Percentiles rank a stretch among this genome's conserved stretches.
These are phyloP conservation scores for Achroia grisella DNA, from an alignment of 1,140 invertebrate genomes.

Conservation along the genomic window DNA sequence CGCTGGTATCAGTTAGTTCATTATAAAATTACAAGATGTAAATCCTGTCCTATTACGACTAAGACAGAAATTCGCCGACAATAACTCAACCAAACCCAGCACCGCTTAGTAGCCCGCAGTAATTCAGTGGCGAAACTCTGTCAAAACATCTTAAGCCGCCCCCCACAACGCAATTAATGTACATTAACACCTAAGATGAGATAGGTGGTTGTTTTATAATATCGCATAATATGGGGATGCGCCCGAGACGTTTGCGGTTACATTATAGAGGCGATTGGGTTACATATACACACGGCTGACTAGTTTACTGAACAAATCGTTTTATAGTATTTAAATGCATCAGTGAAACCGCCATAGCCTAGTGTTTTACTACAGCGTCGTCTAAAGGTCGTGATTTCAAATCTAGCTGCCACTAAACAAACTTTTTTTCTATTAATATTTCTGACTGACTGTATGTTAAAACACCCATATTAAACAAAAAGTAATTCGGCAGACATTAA, in stretches of 20 bases:
- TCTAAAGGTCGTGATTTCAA: too few species aligned
- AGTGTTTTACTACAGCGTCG: too few species aligned
- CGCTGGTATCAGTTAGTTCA: too few species aligned
- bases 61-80: not conserved
- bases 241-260: conserved; percentile 33
- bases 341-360: too few species aligned
- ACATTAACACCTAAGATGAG: conserved; percentile 61
- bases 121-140: conserved; percentile 14
- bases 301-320: not conserved
- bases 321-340: too few species aligned
- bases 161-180: conserved; percentile 51
- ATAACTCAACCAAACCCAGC: not conserved
- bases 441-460: too few species aligned
- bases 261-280: conserved; percentile 29
- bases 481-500: too few species aligned
- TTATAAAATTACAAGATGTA: too few species aligned
- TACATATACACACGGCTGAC: conserved; percentile 8
- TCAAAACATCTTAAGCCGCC: conserved; percentile 48
- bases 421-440: too few species aligned
- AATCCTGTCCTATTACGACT: too few species aligned
- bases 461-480: too few species aligned
- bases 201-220: conserved; percentile 45
- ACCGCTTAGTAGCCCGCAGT: not conserved
- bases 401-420: too few species aligned
- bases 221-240: conserved; percentile 28